Evolutionary conservation across 2,888 invertebrate species (phyloP), one percentile per base, ranked within the genome.

Genomic region (Mesorhabditis sp.): DNA sequence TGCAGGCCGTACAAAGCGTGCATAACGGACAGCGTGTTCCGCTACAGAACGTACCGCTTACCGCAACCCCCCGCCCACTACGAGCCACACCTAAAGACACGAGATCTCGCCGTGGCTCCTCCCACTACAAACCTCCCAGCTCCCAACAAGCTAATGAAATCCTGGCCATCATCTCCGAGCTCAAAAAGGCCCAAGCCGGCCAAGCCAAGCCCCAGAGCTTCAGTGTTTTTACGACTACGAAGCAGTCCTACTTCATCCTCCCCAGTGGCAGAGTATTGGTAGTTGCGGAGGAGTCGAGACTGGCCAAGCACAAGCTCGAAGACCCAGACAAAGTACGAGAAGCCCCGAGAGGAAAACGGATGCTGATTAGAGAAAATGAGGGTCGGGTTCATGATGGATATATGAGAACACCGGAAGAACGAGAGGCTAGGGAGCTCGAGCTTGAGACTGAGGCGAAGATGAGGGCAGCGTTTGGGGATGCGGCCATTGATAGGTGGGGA

Each of bases 271-370:
- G 58, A 50, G 58, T 50, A n/a, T n/a, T 50, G 7, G 58, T 50
- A 1, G 58, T 50, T 2, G 58, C 58, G 10, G 58, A 50, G n/a
- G 58, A 50, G 58, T 50, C 58, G 58, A 50, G 58, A 50, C n/a
- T 50, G 58, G 58, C 58, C 1, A 50, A 50, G 58, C 58, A 50
- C n/a, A 10, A n/a, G 58, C 58, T 50, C 7, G 58, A 50, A 10
- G 58, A 50, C n/a, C 10, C 7, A n/a, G 58, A 50, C n/a, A 50
- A 50, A 50, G 58, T 50, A 2, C 10, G 7, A n/a, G 58, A 50
- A 50, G 58, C 58, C 10, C 58, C 58, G 58, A 50, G 58, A n/a
- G 58, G 58, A n/a, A 50, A 50, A 50, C 58, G 58, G n/a, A 50
- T 50, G 58, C 58, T 50, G 7, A 13, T 50, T n/a, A 28, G 28